phyloP scores from a whole-genome alignment of 2,797 vertebrate species.

The Oreonectes daqikongensis region DNA sequence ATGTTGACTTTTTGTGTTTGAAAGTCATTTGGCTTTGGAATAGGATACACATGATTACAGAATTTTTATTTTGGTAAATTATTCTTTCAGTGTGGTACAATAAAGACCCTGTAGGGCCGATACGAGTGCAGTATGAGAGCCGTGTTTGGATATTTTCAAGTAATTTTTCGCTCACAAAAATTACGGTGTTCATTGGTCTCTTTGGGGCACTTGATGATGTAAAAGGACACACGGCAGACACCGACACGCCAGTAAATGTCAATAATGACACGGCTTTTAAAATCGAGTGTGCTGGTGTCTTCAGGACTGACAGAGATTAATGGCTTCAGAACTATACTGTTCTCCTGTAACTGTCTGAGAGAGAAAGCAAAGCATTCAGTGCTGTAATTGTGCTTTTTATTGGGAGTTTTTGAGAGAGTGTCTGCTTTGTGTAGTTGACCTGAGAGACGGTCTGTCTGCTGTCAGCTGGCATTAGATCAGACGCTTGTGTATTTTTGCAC shows the following conservation, averaged over 20 bases:
- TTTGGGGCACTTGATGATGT: background rate
- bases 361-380: background rate
- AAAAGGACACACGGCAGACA: background rate
- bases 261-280: constrained; percentile 18
- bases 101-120: background rate
- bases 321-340: background rate
- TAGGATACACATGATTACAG: background rate
- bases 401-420: background rate
- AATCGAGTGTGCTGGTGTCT: constrained; percentile 1
- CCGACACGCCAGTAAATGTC: constrained; percentile 27
- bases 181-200: background rate
- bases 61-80: background rate
- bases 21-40: background rate
- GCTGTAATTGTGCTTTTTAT: background rate
- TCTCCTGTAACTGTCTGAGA: constrained; percentile 11
- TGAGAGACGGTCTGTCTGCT: background rate
- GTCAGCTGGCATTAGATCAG: background rate
- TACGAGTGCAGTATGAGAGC: background rate
- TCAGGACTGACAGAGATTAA: constrained; percentile 30
- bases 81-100: background rate
- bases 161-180: background rate
- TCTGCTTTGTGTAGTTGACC: background rate
- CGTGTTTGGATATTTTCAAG: background rate
- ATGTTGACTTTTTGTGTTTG: background rate
- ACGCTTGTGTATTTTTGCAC: too few species aligned